Base-by-base conservation (phyloP, 1,140 invertebrate species). In the Caerostris darwini region DNA sequence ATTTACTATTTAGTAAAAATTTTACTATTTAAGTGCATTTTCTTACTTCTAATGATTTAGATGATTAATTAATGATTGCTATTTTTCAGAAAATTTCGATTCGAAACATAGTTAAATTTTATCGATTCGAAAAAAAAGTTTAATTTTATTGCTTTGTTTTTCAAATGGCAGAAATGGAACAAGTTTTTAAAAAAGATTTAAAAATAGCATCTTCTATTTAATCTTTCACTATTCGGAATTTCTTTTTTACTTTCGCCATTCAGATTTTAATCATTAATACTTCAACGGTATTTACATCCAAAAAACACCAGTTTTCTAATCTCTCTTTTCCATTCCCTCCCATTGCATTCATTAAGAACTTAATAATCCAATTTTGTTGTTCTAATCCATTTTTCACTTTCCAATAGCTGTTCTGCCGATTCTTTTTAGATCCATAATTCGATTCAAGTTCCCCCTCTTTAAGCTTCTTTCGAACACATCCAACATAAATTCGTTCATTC, bases 361-460 rank as follows among this genome's bases (percentile, higher is more conserved):
- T 86, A 17, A 86, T 86, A 86, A 86, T 86, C 83, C 61, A 67
- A 67, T 67, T 67, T 67, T 56, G 14, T 10, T 56, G 10, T n/a
- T 58, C 83, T 86, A 86, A 86, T 86, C 83, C 83, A n/a, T 58
- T 86, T 86, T 86, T 53, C n/a, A 56, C 19, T 86, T 53, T 81
- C 54, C 19, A 19, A 19, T 59, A 86, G 54, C 12, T 86, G 57
- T 86, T 86, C n/a, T 86, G 6, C 14, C 12, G 12, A 7, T 17
- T 5, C 54, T 56, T 58, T 19, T n/a, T 58, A 14, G 19, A 17
- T 58, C 53, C 56, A 56, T 56, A 81, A 81, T 53, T 81, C 71
- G 19, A 81, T 81, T 81, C 71, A 19, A 86, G n/a, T 86, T 59
- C 54, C 53, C 83, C 17, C 34, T 19, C 56, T 67, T 67, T 67